phyloP scores from a whole-genome alignment of 1,140 invertebrate species.

The Diabrotica undecimpunctata region DNA sequence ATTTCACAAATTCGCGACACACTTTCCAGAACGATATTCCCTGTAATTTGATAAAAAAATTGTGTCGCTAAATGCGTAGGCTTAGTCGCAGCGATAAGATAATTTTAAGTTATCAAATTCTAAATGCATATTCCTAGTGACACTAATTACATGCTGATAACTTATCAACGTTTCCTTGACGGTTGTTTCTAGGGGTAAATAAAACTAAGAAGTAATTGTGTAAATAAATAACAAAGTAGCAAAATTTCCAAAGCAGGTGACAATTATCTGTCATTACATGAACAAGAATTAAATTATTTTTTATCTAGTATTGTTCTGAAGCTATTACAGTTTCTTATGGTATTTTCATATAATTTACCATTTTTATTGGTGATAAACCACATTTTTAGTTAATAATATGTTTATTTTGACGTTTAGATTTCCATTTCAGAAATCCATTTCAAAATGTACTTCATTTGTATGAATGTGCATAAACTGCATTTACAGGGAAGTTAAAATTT shows the following conservation, averaged over 20 bases:
- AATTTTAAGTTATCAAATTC: slow-evolving; percentile 16
- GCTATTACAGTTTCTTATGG: no score
- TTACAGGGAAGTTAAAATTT: neutral
- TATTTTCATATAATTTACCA: no score
- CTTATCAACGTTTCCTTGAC: slow-evolving; percentile 17
- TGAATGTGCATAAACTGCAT: neutral
- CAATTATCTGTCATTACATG: neutral
- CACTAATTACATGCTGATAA: slow-evolving; percentile 22
- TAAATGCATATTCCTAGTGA: slow-evolving; percentile 14
- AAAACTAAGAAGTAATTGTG: neutral
- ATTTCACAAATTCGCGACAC: neutral
- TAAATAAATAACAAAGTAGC: neutral
- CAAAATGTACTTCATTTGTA: no score
- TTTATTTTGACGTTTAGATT: no score
- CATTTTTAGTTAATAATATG: no score
- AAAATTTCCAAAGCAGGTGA: neutral
- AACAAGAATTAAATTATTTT: neutral
- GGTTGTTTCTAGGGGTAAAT: neutral
- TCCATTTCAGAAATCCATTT: no score
- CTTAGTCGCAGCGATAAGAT: slow-evolving; percentile 22
- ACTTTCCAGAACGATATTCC: neutral
- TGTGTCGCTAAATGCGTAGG: slow-evolving; percentile 21
- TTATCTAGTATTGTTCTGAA: neutral
- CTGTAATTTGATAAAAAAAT: slow-evolving; percentile 15
- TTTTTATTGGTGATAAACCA: no score